These are phyloP conservation scores for Tenebrio molitor DNA, from an alignment of 1,140 invertebrate species.

Conservation along the genomic window DNA sequence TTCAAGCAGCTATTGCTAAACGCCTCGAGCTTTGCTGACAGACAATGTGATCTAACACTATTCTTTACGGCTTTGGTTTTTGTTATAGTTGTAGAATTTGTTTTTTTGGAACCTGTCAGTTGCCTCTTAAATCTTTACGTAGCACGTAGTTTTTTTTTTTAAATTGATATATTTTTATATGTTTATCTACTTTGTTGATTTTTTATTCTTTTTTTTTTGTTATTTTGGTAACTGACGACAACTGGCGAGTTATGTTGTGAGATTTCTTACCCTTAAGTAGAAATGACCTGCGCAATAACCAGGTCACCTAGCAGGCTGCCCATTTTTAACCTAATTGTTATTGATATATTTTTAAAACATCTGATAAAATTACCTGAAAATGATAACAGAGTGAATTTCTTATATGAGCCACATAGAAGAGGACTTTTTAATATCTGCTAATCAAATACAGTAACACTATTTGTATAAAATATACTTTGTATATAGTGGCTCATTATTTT, in stretches of 20 bases:
- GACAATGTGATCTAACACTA: conserved; percentile 37
- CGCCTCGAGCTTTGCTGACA: conserved; percentile 48
- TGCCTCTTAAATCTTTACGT: conserved; percentile 47
- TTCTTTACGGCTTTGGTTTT: conserved; percentile 47
- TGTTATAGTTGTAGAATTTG: conserved; percentile 35
- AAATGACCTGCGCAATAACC: conserved; percentile 22
- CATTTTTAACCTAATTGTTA: conserved; percentile 53
- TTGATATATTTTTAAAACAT: conserved; percentile 59
- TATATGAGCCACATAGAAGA: conserved; percentile 60
- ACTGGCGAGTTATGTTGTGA: conserved; percentile 57
- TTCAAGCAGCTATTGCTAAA: conserved; percentile 56
- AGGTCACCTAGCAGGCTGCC: conserved; percentile 43
- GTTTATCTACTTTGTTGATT: conserved; percentile 60
- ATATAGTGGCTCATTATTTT: conserved; percentile 65
- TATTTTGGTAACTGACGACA: conserved; percentile 58
- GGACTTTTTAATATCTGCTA: conserved; percentile 54
- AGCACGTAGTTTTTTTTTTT: conserved; percentile 51
- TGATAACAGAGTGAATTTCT: conserved; percentile 58
- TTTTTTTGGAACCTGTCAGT: conserved; percentile 56
- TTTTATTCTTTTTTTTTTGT: conserved; percentile 55
- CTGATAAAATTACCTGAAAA: conserved; percentile 62
- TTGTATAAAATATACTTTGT: conserved; percentile 56
- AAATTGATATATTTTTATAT: conserved; percentile 62
- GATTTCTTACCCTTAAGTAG: conserved; percentile 58
- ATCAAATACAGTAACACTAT: conserved; percentile 50